These are phyloP conservation scores for Perca flavescens DNA, from an alignment of 2,113 vertebrate genomes.

Conservation along the genomic window DNA sequence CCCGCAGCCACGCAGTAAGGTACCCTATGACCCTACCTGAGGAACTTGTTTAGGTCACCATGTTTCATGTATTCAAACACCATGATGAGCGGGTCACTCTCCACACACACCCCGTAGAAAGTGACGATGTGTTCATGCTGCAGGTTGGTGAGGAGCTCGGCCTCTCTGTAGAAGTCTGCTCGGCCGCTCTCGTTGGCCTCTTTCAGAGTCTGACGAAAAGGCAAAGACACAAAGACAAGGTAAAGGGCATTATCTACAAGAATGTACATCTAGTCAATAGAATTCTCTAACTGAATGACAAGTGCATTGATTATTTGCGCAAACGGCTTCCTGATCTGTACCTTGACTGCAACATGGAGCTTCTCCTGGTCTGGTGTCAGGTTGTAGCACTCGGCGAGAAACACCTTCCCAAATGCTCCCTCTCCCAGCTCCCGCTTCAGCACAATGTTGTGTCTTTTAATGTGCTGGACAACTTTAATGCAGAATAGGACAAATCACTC, in stretches of 20 bases:
- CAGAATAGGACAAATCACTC: slow-evolving; percentile 65
- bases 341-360: slow-evolving; percentile 98
- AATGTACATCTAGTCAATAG: slow-evolving; percentile 1
- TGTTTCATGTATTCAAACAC: slow-evolving; percentile 99
- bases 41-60: slow-evolving; percentile 98
- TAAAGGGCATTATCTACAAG: slow-evolving; percentile 8
- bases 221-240: background rate
- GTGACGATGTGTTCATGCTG: slow-evolving; percentile 98
- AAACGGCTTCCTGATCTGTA: slow-evolving; percentile 65
- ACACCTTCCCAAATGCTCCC: slow-evolving; percentile 98
- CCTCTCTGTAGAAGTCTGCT: slow-evolving; percentile 97
- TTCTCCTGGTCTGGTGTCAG: slow-evolving; percentile 95
- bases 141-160: slow-evolving; percentile 96
- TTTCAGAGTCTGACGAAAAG: slow-evolving; percentile 89
- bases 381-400: slow-evolving; percentile 98
- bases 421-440: slow-evolving; percentile 97
- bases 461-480: slow-evolving; percentile 95
- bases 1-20: too few relatives aligned
- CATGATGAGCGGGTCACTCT: slow-evolving; percentile 98
- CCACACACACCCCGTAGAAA: slow-evolving; percentile 97
- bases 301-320: background rate
- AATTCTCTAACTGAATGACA: slow-evolving; percentile 1
- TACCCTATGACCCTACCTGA: slow-evolving; percentile 85
- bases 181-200: slow-evolving; percentile 97
- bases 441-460: slow-evolving; percentile 98